Evolutionary conservation across 2,113 vertebrate species (phyloP).

Genomic region (Tenrec ecaudatus): DNA sequence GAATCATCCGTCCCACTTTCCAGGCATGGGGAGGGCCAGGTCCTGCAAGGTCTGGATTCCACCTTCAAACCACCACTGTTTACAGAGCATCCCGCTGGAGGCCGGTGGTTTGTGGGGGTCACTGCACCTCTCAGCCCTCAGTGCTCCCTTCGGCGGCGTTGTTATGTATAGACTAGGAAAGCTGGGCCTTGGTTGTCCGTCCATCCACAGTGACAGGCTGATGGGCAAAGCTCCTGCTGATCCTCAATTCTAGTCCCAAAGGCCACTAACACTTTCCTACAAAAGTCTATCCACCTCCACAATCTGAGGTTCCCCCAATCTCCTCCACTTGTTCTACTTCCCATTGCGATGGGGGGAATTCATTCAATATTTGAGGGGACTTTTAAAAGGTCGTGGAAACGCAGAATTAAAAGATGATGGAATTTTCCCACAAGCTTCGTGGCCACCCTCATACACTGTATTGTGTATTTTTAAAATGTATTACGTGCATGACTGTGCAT

Average conservation of each 20-base stretch:
- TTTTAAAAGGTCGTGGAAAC: too few species aligned
- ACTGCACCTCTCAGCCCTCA: not conserved
- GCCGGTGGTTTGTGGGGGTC: too few species aligned
- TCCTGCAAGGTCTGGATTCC: not conserved
- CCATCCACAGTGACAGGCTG: not conserved
- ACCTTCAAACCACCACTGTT: not conserved
- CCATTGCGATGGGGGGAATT: not conserved
- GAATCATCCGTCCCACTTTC: not conserved
- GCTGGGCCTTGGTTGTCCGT: not conserved
- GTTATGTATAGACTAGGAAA: not conserved
- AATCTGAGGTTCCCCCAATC: not conserved
- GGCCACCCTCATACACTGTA: not conserved
- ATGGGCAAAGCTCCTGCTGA: not conserved
- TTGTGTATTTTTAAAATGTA: not conserved
- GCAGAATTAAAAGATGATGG: too few species aligned
- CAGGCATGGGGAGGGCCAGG: not conserved
- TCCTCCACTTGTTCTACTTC: not conserved
- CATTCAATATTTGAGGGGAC: not conserved
- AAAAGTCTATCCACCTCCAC: not conserved
- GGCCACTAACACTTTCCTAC: not conserved
- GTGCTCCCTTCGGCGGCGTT: not conserved
- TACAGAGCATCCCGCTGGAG: not conserved
- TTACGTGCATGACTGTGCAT: not conserved
- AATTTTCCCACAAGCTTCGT: too few species aligned
- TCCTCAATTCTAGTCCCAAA: not conserved